phyloP scores from a whole-genome alignment of 2,797 vertebrate genomes.

The Alcedo atthis region DNA sequence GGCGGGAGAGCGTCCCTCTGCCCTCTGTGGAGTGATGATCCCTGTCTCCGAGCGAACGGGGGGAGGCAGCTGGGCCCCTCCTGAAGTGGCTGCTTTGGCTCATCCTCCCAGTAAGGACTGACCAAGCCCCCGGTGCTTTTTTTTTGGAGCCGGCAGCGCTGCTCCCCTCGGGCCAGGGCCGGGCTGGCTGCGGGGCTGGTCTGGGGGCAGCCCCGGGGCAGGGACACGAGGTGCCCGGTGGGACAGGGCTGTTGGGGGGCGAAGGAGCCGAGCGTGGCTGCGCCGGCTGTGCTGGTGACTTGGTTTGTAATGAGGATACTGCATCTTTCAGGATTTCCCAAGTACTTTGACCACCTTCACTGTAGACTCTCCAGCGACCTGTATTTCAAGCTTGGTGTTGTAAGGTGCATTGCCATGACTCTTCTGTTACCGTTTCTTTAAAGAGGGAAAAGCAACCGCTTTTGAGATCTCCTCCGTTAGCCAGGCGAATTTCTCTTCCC shows the following conservation, averaged over 20 bases:
- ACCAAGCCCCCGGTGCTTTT: not conserved
- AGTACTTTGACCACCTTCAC: conserved; percentile 66
- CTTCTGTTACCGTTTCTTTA: conserved; percentile 22
- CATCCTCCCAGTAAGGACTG: not conserved
- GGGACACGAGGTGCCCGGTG: not conserved
- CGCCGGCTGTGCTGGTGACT: not conserved
- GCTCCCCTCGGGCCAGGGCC: not conserved
- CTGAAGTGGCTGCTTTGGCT: not conserved
- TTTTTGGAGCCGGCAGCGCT: rapidly evolving
- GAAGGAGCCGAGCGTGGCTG: not conserved
- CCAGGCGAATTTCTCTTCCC: not conserved
- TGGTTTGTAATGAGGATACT: conserved; percentile 44
- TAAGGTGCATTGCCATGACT: conserved; percentile 52
- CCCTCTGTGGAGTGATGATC: rapidly evolving
- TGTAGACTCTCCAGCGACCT: conserved; percentile 67
- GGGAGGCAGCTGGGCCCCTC: not conserved
- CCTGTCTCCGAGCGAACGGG: rapidly evolving
- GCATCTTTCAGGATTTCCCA: conserved; percentile 60
- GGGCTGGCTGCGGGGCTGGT: not conserved
- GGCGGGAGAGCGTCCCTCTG: not conserved
- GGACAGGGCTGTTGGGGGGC: not conserved
- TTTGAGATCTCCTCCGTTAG: not conserved
- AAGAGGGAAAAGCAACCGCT: not conserved
- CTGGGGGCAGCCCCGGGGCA: rapidly evolving
- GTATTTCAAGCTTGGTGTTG: conserved; percentile 71